A percentile compares a stretch with the other conserved stretches of the same genome.
phyloP scores from a whole-genome alignment of 1,140 invertebrate species.

The Cylas formicarius region DNA sequence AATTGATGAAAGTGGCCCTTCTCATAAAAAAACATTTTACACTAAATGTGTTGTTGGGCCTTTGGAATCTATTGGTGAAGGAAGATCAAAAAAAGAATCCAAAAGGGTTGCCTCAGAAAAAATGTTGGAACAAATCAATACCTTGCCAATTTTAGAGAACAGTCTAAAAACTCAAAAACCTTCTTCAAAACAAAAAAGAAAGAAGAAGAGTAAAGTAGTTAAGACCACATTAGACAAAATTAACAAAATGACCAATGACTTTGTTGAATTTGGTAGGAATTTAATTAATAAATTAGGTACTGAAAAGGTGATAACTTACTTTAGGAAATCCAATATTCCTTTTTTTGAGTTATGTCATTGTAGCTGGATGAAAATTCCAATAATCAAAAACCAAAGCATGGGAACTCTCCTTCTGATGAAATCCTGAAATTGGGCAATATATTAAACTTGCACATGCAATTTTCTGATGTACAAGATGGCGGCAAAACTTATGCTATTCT shows the following conservation, averaged over 20 bases:
- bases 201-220: constrained; percentile 27
- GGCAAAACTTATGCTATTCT: constrained; percentile 21
- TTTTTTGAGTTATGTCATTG: constrained; percentile 1
- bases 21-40: constrained; percentile 30
- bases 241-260: constrained; percentile 21
- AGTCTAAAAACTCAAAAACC: constrained; percentile 9
- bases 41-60: constrained; percentile 28
- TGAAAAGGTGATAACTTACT: constrained; percentile 4
- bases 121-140: constrained; percentile 24
- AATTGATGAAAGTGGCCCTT: constrained; percentile 24
- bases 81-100: constrained; percentile 33
- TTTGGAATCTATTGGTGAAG: constrained; percentile 23
- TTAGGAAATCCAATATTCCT: background rate
- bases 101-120: constrained; percentile 30
- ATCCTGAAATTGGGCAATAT: constrained; percentile 22
- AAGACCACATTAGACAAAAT: constrained; percentile 27
- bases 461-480: constrained; percentile 20
- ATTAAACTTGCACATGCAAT: constrained; percentile 24
- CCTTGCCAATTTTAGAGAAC: constrained; percentile 17
- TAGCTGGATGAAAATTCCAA: constrained; percentile 2
- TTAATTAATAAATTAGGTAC: constrained; percentile 9
- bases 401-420: constrained; percentile 18
- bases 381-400: background rate
- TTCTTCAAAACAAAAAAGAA: constrained; percentile 18
- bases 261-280: constrained; percentile 19